Percentiles rank a stretch among this genome's conserved stretches.
Evolutionary conservation across 2,113 vertebrate genomes (phyloP).

Genomic region (Himantopus leucocephalus): DNA sequence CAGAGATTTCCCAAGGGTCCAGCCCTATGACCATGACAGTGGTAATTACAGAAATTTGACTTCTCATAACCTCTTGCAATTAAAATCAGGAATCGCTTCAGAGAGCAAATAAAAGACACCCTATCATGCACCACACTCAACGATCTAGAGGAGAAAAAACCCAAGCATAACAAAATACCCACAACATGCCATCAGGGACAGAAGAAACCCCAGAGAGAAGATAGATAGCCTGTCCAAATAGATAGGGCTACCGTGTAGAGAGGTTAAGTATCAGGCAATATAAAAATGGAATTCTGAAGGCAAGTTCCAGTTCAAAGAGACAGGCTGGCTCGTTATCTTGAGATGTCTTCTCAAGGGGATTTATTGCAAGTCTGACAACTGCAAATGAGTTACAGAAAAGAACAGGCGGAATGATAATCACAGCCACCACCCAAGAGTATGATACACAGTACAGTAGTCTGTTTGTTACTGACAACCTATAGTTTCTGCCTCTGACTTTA

Average conservation of each 20-base stretch:
- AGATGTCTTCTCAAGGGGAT: conserved; percentile 35
- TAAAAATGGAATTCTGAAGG: conserved; percentile 33
- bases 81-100: background rate
- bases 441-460: background rate
- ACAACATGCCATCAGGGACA: background rate
- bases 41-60: background rate
- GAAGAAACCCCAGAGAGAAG: background rate
- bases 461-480: background rate
- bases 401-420: conserved; percentile 25
- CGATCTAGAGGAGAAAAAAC: background rate
- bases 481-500: background rate
- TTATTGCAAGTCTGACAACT: conserved; percentile 27
- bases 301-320: conserved; percentile 33
- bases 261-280: background rate
- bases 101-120: background rate
- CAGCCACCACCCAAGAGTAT: background rate
- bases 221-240: background rate
- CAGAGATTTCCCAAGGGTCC: background rate
- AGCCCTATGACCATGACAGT: background rate
- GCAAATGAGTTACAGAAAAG: conserved; percentile 38
- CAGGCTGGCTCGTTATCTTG: background rate
- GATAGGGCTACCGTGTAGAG: background rate
- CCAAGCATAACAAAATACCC: background rate
- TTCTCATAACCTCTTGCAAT: background rate
- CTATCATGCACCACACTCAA: background rate